Percentiles rank a stretch among this genome's conserved stretches.
These are phyloP conservation scores for Mnemiopsis leidyi DNA, from an alignment of 37 sponge, comb jelly and placozoan genomes.

Conservation along the genomic window DNA sequence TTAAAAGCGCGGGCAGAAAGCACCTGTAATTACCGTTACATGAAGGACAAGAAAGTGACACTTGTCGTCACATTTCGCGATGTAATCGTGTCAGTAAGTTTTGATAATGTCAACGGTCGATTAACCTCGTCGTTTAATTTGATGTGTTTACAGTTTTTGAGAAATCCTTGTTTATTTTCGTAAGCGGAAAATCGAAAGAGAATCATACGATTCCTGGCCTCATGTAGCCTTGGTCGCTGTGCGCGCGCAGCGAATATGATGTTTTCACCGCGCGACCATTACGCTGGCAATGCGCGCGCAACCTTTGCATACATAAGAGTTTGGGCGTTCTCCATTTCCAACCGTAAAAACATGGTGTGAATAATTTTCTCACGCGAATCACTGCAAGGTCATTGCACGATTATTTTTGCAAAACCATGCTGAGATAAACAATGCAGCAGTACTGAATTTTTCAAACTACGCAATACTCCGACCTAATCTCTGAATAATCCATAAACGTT, in stretches of 20 bases:
- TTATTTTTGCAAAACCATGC: too few relatives aligned
- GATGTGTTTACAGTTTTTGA: not conserved
- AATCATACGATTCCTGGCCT: not conserved
- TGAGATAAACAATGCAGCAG: too few relatives aligned
- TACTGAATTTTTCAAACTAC: too few relatives aligned
- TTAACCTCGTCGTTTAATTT: not conserved
- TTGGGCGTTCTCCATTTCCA: not conserved
- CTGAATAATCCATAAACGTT: too few relatives aligned
- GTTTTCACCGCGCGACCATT: not conserved
- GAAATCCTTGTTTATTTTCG: not conserved
- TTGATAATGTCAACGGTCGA: not conserved
- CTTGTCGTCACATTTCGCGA: too few relatives aligned
- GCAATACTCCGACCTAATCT: too few relatives aligned
- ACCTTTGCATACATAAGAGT: not conserved
- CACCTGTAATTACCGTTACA: too few relatives aligned
- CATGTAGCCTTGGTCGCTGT: too few relatives aligned
- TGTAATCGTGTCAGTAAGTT: too few relatives aligned
- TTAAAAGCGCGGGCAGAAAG: too few relatives aligned
- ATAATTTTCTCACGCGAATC: not conserved
- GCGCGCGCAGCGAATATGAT: not conserved
- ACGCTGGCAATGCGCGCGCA: not conserved
- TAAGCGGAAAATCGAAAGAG: not conserved
- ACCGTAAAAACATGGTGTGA: not conserved
- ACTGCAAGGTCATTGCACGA: not conserved
- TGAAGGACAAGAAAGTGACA: too few relatives aligned